Conservation (phyloP, 2,888 invertebrate genomes). For the Masnerella sp. region DNA sequence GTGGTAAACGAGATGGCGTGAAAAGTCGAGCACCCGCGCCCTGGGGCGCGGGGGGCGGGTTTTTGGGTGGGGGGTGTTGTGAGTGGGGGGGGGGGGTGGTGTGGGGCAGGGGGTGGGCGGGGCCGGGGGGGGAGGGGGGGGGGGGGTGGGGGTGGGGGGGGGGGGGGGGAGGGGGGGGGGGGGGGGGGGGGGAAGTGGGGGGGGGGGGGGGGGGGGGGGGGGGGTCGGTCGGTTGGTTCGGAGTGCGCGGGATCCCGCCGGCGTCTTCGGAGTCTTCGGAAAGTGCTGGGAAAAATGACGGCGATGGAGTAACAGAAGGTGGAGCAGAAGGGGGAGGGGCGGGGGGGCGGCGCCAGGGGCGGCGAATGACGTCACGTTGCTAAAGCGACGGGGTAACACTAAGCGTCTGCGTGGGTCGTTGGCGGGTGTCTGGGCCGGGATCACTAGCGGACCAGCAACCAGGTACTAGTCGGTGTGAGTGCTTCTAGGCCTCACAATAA, state of each 20-base stretch:
- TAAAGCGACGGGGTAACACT: conserved; percentile 77
- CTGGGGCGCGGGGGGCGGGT: too few species aligned
- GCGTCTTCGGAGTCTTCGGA: conserved; percentile 29
- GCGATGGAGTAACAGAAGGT: conserved; percentile 50
- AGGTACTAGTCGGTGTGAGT: conserved; percentile 73
- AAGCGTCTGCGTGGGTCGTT: conserved; percentile 76
- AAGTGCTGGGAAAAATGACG: conserved; percentile 52
- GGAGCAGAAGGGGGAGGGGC: conserved; percentile 50
- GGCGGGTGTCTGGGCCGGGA: conserved; percentile 75
- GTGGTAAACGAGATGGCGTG: too few species aligned
- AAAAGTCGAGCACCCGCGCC: too few species aligned
- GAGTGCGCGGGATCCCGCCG: conserved; percentile 28
- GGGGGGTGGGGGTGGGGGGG: too few species aligned
- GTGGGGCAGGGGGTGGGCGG: too few species aligned
- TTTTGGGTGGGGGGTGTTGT: too few species aligned
- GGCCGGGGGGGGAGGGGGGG: too few species aligned
- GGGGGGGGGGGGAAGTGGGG: too few species aligned
- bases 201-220: too few species aligned
- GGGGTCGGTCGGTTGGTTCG: too few species aligned
- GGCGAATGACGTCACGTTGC: conserved; percentile 77
- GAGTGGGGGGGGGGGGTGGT: too few species aligned
- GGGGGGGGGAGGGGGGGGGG: too few species aligned
- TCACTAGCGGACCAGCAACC: conserved; percentile 77
- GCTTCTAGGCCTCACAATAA: conserved; percentile 71
- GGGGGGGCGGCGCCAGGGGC: conserved; percentile 42